These are phyloP conservation scores for Armadillidium nasatum DNA, from an alignment of 1,140 invertebrate species.

Conservation along the genomic window DNA sequence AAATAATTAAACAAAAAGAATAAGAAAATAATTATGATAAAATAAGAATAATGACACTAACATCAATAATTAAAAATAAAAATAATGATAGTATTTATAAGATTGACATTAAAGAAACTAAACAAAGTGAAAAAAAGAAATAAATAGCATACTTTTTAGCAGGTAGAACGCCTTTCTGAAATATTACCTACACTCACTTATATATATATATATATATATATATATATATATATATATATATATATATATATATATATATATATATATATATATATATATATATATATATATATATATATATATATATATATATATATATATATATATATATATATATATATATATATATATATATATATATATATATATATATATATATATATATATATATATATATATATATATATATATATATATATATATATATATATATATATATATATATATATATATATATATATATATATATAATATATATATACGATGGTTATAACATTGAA, in stretches of 20 bases:
- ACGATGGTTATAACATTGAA: too few relatives aligned
- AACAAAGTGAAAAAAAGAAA: too few relatives aligned
- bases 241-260: too few relatives aligned
- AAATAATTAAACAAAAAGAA: too few relatives aligned
- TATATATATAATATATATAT: not conserved
- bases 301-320: not conserved
- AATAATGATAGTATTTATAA: too few relatives aligned
- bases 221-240: too few relatives aligned
- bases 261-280: not conserved
- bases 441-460: constrained; percentile 2
- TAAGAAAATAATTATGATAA: too few relatives aligned
- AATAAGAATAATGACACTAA: too few relatives aligned
- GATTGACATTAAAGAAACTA: not conserved
- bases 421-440: not conserved
- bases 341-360: not conserved
- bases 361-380: not conserved
- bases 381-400: not conserved
- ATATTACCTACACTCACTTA: not conserved
- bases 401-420: not conserved
- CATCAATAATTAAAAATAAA: too few relatives aligned
- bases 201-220: constrained; percentile 6
- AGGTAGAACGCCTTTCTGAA: too few relatives aligned
- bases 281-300: not conserved
- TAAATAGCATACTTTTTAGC: too few relatives aligned
- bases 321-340: not conserved